A percentile compares a stretch with the other conserved stretches of the same genome.
phyloP scores from a whole-genome alignment of 2,797 vertebrate genomes.

The Malacoctenus gilli region DNA sequence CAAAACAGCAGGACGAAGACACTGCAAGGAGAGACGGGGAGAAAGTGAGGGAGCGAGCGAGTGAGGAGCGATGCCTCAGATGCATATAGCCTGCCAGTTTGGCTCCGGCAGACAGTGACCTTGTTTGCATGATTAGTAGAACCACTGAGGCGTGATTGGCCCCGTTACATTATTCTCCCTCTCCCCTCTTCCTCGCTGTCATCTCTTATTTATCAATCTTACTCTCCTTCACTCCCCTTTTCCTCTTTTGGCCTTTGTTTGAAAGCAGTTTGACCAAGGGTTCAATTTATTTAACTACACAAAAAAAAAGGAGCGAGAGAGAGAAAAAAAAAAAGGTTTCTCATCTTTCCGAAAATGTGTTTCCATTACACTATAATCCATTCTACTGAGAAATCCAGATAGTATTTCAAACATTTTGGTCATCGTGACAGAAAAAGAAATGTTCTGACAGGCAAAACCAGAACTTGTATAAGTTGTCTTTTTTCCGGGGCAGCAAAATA shows the following conservation, averaged over 20 bases:
- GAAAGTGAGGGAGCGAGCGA: constrained; percentile 6
- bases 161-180: constrained; percentile 67
- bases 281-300: constrained; percentile 30
- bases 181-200: constrained; percentile 60
- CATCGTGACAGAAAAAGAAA: constrained; percentile 9
- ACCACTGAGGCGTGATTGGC: constrained; percentile 75
- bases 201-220: constrained; percentile 74
- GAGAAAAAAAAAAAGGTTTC: constrained; percentile 1
- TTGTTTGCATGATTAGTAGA: constrained; percentile 82
- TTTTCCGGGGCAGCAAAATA: constrained; percentile 9
- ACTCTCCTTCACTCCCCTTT: constrained; percentile 51
- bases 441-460: constrained; percentile 8
- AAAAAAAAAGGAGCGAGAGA: too few species aligned
- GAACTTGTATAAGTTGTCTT: constrained; percentile 1
- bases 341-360: constrained; percentile 15
- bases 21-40: constrained; percentile 8
- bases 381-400: constrained; percentile 2
- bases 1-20: constrained; percentile 52
- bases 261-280: constrained; percentile 25
- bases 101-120: constrained; percentile 76
- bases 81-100: constrained; percentile 67
- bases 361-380: constrained; percentile 16
- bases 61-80: constrained; percentile 49
- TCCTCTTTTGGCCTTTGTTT: constrained; percentile 37
- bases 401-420: constrained; percentile 8